Percentiles rank a stretch among this genome's conserved stretches.
These are phyloP conservation scores for Steinernema hermaphroditum DNA, from an alignment of 2,888 invertebrate species.

Conservation along the genomic window DNA sequence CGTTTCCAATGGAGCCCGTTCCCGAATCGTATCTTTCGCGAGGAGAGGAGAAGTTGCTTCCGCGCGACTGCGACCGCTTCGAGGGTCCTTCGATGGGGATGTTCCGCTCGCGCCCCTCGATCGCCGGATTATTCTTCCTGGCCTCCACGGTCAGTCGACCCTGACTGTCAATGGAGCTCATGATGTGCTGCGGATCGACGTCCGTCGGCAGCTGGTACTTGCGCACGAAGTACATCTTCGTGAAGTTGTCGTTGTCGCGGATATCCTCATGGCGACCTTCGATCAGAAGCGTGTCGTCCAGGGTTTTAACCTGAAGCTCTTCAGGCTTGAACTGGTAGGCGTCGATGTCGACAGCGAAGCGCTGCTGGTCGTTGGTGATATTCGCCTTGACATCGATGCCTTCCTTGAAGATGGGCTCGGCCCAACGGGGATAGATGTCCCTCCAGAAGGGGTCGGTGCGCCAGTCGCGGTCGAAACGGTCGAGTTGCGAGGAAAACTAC, in stretches of 20 bases:
- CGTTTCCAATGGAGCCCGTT: conserved; percentile 34
- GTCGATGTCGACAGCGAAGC: conserved; percentile 63
- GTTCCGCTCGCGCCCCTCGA: conserved; percentile 56
- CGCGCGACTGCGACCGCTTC: conserved; percentile 41
- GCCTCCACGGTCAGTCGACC: conserved; percentile 64
- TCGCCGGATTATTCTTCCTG: conserved; percentile 52
- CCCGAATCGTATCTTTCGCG: conserved; percentile 46
- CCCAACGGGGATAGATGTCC: conserved; percentile 64
- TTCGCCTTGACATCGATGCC: conserved; percentile 62
- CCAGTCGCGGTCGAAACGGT: conserved; percentile 64
- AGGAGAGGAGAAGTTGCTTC: conserved; percentile 47
- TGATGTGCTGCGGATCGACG: conserved; percentile 57
- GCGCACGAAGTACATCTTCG: conserved; percentile 64
- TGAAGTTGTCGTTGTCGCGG: conserved; percentile 61
- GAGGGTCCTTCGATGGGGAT: conserved; percentile 62
- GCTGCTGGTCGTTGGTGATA: conserved; percentile 57
- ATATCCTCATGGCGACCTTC: conserved; percentile 65
- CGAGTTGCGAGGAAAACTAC: conserved; percentile 63
- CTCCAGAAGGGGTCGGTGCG: conserved; percentile 64
- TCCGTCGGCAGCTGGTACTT: conserved; percentile 65
- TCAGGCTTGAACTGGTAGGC: conserved; percentile 65
- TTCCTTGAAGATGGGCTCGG: conserved; percentile 62
- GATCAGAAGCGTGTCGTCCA: conserved; percentile 64
- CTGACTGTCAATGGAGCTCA: conserved; percentile 57
- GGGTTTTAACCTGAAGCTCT: conserved; percentile 64